Conservation (phyloP, 1,140 invertebrate genomes). For the Chymomyza costata region DNA sequence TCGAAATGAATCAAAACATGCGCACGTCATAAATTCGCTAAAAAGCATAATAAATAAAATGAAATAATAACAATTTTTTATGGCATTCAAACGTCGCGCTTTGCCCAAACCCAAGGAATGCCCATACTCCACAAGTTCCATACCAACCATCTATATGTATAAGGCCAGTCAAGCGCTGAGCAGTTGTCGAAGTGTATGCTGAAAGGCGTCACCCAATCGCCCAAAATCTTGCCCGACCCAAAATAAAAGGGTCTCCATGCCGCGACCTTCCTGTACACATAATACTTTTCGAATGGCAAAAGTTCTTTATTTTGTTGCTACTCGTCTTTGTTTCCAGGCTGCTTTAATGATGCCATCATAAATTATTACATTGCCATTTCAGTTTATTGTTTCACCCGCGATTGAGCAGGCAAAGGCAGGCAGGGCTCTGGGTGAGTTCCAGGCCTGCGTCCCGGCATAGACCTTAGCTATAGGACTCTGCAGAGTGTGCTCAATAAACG, state of each 20-base stretch:
- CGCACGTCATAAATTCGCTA: constrained; percentile 66
- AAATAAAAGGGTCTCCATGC: too few species aligned
- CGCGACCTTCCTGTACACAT: constrained; percentile 12
- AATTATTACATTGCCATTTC: constrained; percentile 74
- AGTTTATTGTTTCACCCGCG: constrained; percentile 73
- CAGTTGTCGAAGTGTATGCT: constrained; percentile 17
- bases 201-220: constrained; percentile 3
- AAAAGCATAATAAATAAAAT: constrained; percentile 73
- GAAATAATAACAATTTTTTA: constrained; percentile 74
- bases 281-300: constrained; percentile 65
- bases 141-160: too few species aligned
- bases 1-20: constrained; percentile 67
- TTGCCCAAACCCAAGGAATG: too few species aligned
- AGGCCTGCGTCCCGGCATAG: not conserved
- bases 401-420: constrained; percentile 48
- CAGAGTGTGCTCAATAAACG: constrained; percentile 56
- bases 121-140: too few species aligned
- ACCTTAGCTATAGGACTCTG: constrained; percentile 3
- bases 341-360: constrained; percentile 73
- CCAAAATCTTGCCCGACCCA: too few species aligned
- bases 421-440: not conserved
- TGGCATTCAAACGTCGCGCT: constrained; percentile 60
- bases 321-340: constrained; percentile 7
- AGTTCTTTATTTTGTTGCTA: constrained; percentile 14
- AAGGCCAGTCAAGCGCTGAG: too few species aligned